Evolutionary conservation across 2,888 invertebrate genomes (phyloP).

Genomic region (Drosophila kambysellisi): DNA sequence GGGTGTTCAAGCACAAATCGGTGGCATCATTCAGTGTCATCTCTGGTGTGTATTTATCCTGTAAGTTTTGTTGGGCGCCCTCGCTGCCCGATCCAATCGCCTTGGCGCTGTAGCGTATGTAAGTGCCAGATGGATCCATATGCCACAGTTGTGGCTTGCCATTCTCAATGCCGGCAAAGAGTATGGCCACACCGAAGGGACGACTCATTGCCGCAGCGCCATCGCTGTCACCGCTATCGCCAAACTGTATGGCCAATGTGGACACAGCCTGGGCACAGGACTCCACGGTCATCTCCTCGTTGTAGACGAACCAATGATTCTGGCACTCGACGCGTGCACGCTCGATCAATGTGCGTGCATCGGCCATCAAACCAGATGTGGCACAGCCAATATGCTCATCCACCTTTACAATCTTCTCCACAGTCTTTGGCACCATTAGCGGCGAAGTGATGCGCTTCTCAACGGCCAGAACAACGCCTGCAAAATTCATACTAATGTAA

Average conservation of each 20-base stretch:
- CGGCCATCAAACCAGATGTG: slow-evolving; percentile 98
- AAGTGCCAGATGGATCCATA: slow-evolving; percentile 99
- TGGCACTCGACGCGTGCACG: slow-evolving; percentile 98
- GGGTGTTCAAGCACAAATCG: slow-evolving; percentile 91
- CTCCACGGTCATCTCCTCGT: slow-evolving; percentile 98
- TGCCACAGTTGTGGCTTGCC: slow-evolving; percentile 98
- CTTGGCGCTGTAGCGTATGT: slow-evolving; percentile 98
- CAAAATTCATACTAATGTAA: background rate
- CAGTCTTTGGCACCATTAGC: slow-evolving; percentile 97
- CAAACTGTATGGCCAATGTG: slow-evolving; percentile 99
- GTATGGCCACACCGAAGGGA: slow-evolving; percentile 99
- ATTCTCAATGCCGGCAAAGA: slow-evolving; percentile 96
- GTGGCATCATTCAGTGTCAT: slow-evolving; percentile 98
- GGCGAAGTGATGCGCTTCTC: slow-evolving; percentile 99
- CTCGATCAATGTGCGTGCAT: slow-evolving; percentile 97
- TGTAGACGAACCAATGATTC: slow-evolving; percentile 99
- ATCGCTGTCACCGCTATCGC: slow-evolving; percentile 99
- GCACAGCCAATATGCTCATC: slow-evolving; percentile 99
- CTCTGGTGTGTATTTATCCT: slow-evolving; percentile 91
- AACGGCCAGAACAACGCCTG: slow-evolving; percentile 96
- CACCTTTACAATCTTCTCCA: slow-evolving; percentile 99
- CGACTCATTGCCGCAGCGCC: slow-evolving; percentile 97
- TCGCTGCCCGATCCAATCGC: slow-evolving; percentile 99
- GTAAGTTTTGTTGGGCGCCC: slow-evolving; percentile 97
- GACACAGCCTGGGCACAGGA: slow-evolving; percentile 99